Evolutionary conservation across 2,888 invertebrate species (phyloP), one percentile per base, ranked within the genome.

Genomic region (Lissocephala sabroskyi): DNA sequence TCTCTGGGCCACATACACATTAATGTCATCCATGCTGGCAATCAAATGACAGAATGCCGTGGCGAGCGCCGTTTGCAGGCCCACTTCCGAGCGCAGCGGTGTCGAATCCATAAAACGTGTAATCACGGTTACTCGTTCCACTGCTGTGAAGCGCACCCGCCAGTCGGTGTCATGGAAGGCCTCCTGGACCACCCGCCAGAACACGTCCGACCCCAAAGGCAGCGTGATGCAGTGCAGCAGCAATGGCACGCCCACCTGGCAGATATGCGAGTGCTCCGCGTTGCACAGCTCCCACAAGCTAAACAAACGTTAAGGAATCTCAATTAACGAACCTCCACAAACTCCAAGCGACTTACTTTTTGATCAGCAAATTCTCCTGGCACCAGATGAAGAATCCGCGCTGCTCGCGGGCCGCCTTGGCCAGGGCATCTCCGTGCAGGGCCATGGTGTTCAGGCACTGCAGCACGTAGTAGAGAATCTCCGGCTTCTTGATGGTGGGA

Each of bases 41-140:
- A 99, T 94, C 48, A 98, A 88, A 84, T 97, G 96, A 85, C 97
- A 98, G 87, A 98, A 98, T 1, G 97, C 96, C 62, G 97, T 97
- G 4, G 98, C 96, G 71, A 99, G 85, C 0, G 97, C 94, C 0
- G 97, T 95, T 85, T 98, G 97, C 41, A 99, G 86, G 1, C 91
- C 89, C 47, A 91, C 89, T 80, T 95, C 93, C 46, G 92, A 92
- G 73, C 92, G 89, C 19, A 97, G 87, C 0, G 96, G 94, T 0
- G 94, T 93, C 0, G 93, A 91, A 82, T 97, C 96, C 90, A 98
- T 93, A 84, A 97, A 96, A 73, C 93, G 88, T 19, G 96, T 96
- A 56, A 99, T 91, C 47, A 97, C 90, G 28, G 96, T 95, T 28
- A 97, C 96, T 61, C 97, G 88, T 85, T 98, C 99, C 29, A 98